A percentile compares a stretch with the other conserved stretches of the same genome.
Evolutionary conservation across 30 jellyfish, hydroid and myxozoan species (phyloP).

Genomic region (Morbakka virulenta): DNA sequence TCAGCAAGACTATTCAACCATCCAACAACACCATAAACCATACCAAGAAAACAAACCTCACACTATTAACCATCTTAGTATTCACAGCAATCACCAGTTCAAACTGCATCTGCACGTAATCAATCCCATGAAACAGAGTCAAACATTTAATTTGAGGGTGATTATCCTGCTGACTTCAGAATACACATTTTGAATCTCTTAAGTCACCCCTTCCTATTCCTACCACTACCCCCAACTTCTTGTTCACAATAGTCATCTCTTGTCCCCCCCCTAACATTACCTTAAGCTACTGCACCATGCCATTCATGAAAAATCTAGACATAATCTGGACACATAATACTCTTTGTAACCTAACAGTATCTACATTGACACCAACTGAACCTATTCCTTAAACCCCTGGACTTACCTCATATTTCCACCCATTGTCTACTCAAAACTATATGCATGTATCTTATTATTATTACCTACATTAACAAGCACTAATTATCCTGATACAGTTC

Average conservation of each 20-base stretch:
- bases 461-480: too few relatives aligned
- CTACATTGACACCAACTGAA: neutral
- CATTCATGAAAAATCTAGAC: neutral
- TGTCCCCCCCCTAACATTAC: neutral
- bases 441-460: too few relatives aligned
- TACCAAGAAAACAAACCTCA: too few relatives aligned
- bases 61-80: neutral
- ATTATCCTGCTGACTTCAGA: neutral
- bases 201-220: neutral
- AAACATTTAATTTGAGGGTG: neutral
- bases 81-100: neutral
- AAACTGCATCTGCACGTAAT: neutral
- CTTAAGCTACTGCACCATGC: neutral
- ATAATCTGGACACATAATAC: neutral
- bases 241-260: neutral
- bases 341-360: neutral
- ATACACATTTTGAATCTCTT: neutral
- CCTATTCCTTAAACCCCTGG: neutral
- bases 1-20: neutral
- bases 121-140: neutral
- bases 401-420: neutral
- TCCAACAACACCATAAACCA: neutral
- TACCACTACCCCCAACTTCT: neutral
- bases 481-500: too few relatives aligned
- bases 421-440: neutral